A percentile compares a stretch with the other conserved stretches of the same genome.
Conservation (phyloP, 2,797 vertebrate genomes). For the Vespertilio murinus region DNA sequence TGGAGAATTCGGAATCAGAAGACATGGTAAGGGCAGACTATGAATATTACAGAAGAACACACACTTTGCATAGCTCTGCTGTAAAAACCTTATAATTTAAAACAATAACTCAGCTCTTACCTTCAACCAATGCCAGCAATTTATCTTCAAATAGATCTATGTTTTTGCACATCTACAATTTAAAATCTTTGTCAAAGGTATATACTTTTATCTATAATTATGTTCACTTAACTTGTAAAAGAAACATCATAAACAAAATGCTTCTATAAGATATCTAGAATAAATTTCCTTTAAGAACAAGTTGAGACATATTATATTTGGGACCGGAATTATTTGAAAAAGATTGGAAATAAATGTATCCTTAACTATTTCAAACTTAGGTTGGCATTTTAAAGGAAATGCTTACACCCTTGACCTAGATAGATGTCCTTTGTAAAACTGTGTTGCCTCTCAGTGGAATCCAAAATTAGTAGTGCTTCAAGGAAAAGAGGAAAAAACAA, state of each 20-base stretch:
- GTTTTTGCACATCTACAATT: not conserved
- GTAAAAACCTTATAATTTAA: conserved; percentile 22
- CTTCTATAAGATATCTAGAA: not conserved
- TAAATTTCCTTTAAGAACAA: conserved; percentile 40
- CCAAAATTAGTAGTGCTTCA: not conserved
- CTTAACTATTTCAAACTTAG: not conserved
- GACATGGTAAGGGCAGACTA: not conserved
- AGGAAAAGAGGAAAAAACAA: not conserved
- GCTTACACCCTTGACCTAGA: not conserved
- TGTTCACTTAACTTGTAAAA: conserved; percentile 5
- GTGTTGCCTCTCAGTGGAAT: not conserved
- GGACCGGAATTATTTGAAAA: conserved; percentile 35
- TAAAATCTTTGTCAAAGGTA: conserved; percentile 14
- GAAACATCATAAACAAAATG: not conserved
- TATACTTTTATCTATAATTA: conserved; percentile 8
- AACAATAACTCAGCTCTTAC: conserved; percentile 24
- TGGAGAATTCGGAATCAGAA: conserved; percentile 35
- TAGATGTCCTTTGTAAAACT: not conserved
- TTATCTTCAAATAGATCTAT: not conserved
- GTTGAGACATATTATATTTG: conserved; percentile 18
- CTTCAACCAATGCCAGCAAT: not conserved
- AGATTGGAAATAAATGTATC: not conserved
- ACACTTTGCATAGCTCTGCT: not conserved
- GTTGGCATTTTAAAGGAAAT: not conserved
- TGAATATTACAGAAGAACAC: conserved; percentile 35